These are phyloP conservation scores for Hydropotes inermis DNA, from an alignment of 2,113 vertebrate genomes.

Conservation along the genomic window DNA sequence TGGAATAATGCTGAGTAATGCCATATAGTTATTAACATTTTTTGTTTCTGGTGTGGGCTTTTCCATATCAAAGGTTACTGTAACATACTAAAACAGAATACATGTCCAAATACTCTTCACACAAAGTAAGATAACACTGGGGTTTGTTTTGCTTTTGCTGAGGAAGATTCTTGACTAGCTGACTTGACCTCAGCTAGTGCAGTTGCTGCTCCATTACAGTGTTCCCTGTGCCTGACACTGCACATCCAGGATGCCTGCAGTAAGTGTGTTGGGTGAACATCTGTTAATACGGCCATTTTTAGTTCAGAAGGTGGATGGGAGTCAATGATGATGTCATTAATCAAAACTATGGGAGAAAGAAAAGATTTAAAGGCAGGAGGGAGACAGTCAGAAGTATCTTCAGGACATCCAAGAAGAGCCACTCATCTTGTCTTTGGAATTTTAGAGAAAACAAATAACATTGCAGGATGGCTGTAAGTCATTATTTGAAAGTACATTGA, in stretches of 20 bases:
- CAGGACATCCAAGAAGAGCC: not conserved
- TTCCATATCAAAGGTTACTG: not conserved
- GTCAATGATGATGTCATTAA: not conserved
- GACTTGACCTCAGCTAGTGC: not conserved
- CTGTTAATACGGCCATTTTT: not conserved
- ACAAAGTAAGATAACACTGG: not conserved
- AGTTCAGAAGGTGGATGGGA: not conserved
- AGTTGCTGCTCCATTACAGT: accelerated
- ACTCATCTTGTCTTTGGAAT: not conserved
- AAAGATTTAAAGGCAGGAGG: not conserved
- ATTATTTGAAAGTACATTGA: slow-evolving; percentile 2
- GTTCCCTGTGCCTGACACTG: not conserved
- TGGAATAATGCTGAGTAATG: not conserved
- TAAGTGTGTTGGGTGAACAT: not conserved
- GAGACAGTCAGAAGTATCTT: not conserved
- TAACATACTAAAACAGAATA: not conserved
- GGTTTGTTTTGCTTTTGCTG: not conserved
- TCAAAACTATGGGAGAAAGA: not conserved
- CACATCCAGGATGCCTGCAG: too few relatives aligned
- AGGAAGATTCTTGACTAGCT: not conserved
- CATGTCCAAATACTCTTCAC: not conserved
- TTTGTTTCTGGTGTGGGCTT: not conserved
- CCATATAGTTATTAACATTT: not conserved
- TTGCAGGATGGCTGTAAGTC: not conserved
- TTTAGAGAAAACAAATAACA: not conserved